phyloP scores from a whole-genome alignment of 2,113 vertebrate species.

The Phycodurus eques region DNA sequence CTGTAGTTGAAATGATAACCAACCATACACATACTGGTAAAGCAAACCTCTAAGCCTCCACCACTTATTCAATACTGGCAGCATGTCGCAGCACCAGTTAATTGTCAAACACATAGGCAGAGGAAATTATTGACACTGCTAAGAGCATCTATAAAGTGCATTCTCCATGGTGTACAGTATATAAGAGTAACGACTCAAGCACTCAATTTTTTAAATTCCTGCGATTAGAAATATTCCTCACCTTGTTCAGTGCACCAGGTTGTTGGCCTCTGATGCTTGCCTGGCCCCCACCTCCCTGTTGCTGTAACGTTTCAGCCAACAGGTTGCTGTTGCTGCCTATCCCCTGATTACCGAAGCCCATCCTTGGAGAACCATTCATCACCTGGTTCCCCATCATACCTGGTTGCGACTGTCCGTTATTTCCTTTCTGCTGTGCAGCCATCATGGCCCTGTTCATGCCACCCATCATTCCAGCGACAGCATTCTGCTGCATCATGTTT shows the following conservation, averaged over 20 bases:
- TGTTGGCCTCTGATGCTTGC: slow-evolving; percentile 85
- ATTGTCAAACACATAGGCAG: not conserved
- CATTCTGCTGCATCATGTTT: slow-evolving; percentile 84
- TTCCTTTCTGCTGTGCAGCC: slow-evolving; percentile 74
- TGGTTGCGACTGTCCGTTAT: slow-evolving; percentile 74
- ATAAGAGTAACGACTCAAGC: not conserved
- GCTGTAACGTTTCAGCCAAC: slow-evolving; percentile 89
- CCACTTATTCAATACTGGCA: not conserved
- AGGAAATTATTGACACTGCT: not conserved
- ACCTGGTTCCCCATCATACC: slow-evolving; percentile 82
- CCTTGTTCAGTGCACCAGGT: slow-evolving; percentile 86
- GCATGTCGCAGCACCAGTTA: not conserved
- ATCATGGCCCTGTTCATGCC: slow-evolving; percentile 75
- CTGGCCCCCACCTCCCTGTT: slow-evolving; percentile 79
- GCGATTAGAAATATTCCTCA: slow-evolving; percentile 36
- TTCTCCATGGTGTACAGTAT: not conserved
- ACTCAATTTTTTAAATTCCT: not conserved
- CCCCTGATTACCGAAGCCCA: slow-evolving; percentile 86
- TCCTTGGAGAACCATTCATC: slow-evolving; percentile 94
- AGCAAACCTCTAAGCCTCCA: not conserved
- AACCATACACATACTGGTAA: too few relatives aligned
- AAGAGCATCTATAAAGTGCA: not conserved
- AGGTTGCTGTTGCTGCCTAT: slow-evolving; percentile 84
- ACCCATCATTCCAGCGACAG: slow-evolving; percentile 67
- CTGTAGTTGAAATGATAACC: too few relatives aligned